Conservation (phyloP, 2,113 vertebrate genomes). For the Pardalotus punctatus region DNA sequence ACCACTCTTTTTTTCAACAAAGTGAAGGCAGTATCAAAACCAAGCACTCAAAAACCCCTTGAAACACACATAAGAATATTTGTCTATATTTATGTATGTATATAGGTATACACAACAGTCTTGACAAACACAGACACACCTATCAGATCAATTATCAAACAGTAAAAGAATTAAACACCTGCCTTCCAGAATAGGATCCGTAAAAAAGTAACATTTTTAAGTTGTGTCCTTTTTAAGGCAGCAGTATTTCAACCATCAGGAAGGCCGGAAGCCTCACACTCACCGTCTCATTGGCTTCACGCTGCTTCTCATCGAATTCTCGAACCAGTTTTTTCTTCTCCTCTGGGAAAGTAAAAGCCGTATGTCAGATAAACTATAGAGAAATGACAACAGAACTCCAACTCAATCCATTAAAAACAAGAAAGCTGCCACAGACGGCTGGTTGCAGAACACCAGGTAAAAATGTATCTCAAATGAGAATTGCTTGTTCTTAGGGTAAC, state of each 20-base stretch:
- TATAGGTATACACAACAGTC: background rate
- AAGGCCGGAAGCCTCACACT: background rate
- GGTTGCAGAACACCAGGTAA: background rate
- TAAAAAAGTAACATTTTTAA: background rate
- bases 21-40: background rate
- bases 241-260: background rate
- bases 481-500: background rate
- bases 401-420: background rate
- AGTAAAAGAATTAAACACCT: background rate
- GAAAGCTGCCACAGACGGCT: background rate
- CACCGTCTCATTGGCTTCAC: slow-evolving; percentile 93
- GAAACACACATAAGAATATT: accelerated
- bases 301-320: slow-evolving; percentile 89
- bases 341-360: slow-evolving; percentile 73
- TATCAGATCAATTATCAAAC: background rate
- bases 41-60: accelerated
- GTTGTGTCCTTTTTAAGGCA: background rate
- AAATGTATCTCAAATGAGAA: background rate
- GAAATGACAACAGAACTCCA: background rate
- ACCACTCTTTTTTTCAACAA: background rate
- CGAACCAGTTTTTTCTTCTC: slow-evolving; percentile 89
- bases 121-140: background rate
- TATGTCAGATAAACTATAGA: background rate
- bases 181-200: background rate
- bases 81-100: background rate